Base-by-base conservation (phyloP, 2,113 vertebrate species). In the Apodemus speciosus region DNA sequence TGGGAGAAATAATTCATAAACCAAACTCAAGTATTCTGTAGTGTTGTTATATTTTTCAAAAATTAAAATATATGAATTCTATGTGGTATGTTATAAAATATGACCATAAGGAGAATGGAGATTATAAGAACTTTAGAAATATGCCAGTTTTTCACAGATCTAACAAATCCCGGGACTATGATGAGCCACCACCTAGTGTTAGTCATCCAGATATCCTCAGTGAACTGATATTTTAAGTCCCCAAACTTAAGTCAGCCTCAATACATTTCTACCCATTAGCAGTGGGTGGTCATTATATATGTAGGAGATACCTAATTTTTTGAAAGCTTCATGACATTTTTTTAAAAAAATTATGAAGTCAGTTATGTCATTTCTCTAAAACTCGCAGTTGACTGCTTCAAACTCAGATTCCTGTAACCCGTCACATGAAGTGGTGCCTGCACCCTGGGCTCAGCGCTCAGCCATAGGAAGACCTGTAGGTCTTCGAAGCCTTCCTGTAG, bases 141-240 rank as follows among this genome's bases (percentile, higher is more conserved):
- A 49, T 72, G 40, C 35, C 71, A 53, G 75, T 94, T 25, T 91
- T 71, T 73, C 72, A 89, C 18, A 81, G 38, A 53, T 85, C 35
- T 69, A 92, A 62, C 71, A 94, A 91, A 85, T 88, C 83, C 51
- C 89, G 90, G 49, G 15, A 46, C 51, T 95, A n/a, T 93, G 91
- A 86, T 86, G 94, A 80, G 64, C 79, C 64, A 92, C 27, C 27
- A 64, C 64, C 73, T 27, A 90, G 46, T 76, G 56, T 94, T 87
- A 93, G 79, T 95, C 91, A 95, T 91, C 58, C 25, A 58, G 73
- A n/a, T 94, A 14, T 4, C 62, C 86, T 30, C 86, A 89, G 46
- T 68, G 81, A 94, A 73, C 90, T 81, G 91, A 60, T 95, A 95
- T 92, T 96, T 97, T 94, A 91, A 95, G 94, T 96, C 93, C 91